A percentile compares a stretch with the other conserved stretches of the same genome.
Evolutionary conservation across 35 echinoderm and acorn worm genomes (phyloP).

Genomic region (Apostichopus parvimensis): DNA sequence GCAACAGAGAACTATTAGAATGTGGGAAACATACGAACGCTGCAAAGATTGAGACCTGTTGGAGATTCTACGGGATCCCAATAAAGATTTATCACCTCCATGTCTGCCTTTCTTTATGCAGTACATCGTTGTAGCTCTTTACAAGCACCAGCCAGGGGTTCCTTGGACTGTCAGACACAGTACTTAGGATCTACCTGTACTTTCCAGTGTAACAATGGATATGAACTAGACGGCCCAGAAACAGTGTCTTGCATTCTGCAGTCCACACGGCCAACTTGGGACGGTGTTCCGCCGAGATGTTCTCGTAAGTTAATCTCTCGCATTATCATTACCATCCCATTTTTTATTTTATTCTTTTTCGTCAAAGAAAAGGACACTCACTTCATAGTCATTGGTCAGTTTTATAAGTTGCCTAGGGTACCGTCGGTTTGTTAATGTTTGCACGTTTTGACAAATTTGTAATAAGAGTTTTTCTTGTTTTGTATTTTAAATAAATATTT

Average conservation of each 20-base stretch:
- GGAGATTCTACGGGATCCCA: background rate
- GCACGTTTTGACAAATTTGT: too few relatives aligned
- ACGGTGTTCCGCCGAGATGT: slow-evolving; percentile 1
- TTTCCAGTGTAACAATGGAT: slow-evolving; percentile 36
- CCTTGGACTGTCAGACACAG: slow-evolving; percentile 19
- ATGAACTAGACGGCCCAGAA: slow-evolving; percentile 14
- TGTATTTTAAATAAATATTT: too few relatives aligned
- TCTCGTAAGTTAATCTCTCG: slow-evolving; percentile 1
- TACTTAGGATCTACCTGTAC: background rate
- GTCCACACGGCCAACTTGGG: background rate
- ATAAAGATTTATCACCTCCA: background rate
- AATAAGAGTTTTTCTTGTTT: too few relatives aligned
- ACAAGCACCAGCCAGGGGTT: slow-evolving; percentile 41
- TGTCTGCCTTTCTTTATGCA: background rate
- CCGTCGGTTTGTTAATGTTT: too few relatives aligned
- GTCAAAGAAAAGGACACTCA: too few relatives aligned
- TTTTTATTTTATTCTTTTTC: too few relatives aligned
- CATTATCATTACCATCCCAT: too few relatives aligned
- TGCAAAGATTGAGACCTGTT: background rate
- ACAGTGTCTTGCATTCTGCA: slow-evolving; percentile 13
- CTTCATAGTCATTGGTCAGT: too few relatives aligned
- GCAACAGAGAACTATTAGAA: background rate
- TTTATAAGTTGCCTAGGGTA: too few relatives aligned
- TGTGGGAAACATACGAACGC: background rate
- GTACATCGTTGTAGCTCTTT: slow-evolving; percentile 35